Evolutionary conservation across 2,113 vertebrate species (phyloP).

Genomic region (Eubucco bourcierii): DNA sequence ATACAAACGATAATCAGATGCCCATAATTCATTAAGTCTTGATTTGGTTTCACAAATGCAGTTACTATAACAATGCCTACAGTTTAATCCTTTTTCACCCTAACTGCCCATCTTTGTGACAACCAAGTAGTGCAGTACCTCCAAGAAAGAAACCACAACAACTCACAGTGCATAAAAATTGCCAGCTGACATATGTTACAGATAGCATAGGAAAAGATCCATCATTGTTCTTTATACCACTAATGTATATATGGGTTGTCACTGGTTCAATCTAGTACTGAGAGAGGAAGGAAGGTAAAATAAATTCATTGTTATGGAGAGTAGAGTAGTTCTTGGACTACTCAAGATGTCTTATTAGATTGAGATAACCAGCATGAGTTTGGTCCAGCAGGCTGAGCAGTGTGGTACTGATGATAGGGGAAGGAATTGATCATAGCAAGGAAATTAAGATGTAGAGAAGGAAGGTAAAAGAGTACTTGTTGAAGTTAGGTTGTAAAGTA

Average conservation of each 20-base stretch:
- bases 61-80: slow-evolving; percentile 41
- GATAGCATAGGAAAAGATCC: not conserved
- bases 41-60: slow-evolving; percentile 47
- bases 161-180: not conserved
- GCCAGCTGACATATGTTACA: slow-evolving; percentile 1
- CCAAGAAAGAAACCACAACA: not conserved
- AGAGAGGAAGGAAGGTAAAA: not conserved
- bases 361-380: not conserved
- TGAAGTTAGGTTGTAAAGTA: not conserved
- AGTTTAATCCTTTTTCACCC: slow-evolving; percentile 10
- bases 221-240: not conserved
- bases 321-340: not conserved
- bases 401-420: not conserved
- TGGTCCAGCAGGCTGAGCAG: not conserved
- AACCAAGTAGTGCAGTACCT: not conserved
- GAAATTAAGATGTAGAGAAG: not conserved
- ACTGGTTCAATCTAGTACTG: not conserved
- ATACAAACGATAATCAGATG: slow-evolving; percentile 29
- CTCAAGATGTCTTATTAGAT: not conserved
- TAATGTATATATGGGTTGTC: not conserved
- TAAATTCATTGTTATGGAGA: not conserved
- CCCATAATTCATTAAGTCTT: slow-evolving; percentile 29
- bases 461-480: not conserved
- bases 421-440: not conserved
- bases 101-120: slow-evolving; percentile 24